phyloP scores from a whole-genome alignment of 2,113 vertebrate species.

The Calyptommatus sinebrachiatus region DNA sequence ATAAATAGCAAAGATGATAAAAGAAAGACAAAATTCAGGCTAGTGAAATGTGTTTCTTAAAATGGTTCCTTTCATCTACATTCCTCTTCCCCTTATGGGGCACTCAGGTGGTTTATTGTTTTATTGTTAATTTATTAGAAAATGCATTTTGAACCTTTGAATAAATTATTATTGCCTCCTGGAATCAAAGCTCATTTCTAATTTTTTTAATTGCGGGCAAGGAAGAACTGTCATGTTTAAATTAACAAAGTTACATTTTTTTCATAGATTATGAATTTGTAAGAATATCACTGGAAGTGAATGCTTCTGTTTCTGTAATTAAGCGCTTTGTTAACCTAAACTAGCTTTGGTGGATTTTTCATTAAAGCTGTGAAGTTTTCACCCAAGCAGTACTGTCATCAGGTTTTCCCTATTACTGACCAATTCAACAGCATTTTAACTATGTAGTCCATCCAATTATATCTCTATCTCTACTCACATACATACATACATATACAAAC shows the following conservation, averaged over 20 bases:
- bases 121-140: conserved; percentile 40
- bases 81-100: conserved; percentile 23
- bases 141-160: conserved; percentile 14
- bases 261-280: conserved; percentile 51
- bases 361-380: conserved; percentile 1
- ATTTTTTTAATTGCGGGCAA: conserved; percentile 53
- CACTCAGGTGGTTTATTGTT: conserved; percentile 38
- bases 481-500: no score
- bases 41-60: conserved; percentile 56
- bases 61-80: conserved; percentile 57
- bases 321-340: conserved; percentile 12
- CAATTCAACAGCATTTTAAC: background rate
- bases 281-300: conserved; percentile 52
- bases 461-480: background rate
- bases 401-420: background rate
- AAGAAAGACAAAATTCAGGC: conserved; percentile 55
- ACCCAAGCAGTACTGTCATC: background rate
- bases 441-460: background rate
- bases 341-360: background rate
- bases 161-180: conserved; percentile 36
- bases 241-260: conserved; percentile 65
- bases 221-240: conserved; percentile 36
- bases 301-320: conserved; percentile 10
- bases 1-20: conserved; percentile 50
- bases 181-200: conserved; percentile 47